Base-by-base conservation (phyloP, 2,888 invertebrate genomes). In the Xanthorhoe spadicearia region DNA sequence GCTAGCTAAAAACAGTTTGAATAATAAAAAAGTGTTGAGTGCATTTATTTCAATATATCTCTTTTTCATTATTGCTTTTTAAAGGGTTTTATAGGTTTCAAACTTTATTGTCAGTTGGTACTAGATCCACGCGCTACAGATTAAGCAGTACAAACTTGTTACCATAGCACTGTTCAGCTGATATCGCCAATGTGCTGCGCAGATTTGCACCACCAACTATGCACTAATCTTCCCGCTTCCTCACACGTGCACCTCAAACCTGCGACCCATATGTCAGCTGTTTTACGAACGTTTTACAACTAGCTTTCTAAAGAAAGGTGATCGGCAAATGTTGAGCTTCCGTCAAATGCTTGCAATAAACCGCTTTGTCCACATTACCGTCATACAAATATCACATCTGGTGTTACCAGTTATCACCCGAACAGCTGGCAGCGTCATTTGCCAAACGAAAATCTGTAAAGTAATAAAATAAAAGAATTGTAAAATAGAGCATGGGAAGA, bases 211-310 rank as follows among this genome's bases (percentile, higher is more conserved):
- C 79, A 76, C 60, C n/a, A 9, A 67, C 64, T 68, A 43, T 53
- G 61, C 32, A 61, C 53, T 64, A 68, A 64, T 64, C 68, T 61
- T 43, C 17, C 64, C 71, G 82, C 79, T 86, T 86, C 86, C 85
- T 84, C 79, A 84, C 92, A 92, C 92, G 90, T 92, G 90, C 84
- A 78, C 78, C 83, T 82, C 82, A 77, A 85, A 82, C 81, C 74
- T 73, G 85, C 81, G 73, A 66, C 73, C 81, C 91, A 91, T 83
- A 89, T 92, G 90, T 82, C 81, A 71, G 59, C 17, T 82, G 84
- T 86, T 89, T 89, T 89, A 89, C 87, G 81, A 84, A 88, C 83
- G 86, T 89, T 91, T 91, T 89, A 91, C 89, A 87, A 84, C 89
- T 82, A 85, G 81, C 84, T 88, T 87, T 87, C 88, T 84, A 85